These are phyloP conservation scores for Perca flavescens DNA, from an alignment of 2,113 vertebrate genomes.

Conservation along the genomic window DNA sequence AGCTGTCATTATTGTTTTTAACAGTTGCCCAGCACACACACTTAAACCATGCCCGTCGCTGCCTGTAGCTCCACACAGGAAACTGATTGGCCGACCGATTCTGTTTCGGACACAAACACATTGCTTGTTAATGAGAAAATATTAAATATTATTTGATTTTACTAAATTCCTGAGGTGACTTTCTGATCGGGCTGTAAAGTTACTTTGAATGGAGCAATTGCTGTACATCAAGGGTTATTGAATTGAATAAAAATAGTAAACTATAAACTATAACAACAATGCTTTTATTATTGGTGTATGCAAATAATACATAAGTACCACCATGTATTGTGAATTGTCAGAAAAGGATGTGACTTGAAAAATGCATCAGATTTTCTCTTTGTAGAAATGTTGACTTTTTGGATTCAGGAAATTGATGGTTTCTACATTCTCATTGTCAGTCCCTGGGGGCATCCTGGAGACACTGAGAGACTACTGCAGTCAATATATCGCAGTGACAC, in stretches of 20 bases:
- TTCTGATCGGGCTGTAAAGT: not conserved
- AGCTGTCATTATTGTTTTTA: too few relatives aligned
- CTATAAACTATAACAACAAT: not conserved
- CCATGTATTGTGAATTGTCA: not conserved
- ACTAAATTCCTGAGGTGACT: not conserved
- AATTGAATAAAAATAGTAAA: not conserved
- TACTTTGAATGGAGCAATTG: not conserved
- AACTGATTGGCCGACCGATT: too few relatives aligned
- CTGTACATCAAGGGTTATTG: not conserved
- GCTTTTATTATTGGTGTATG: not conserved
- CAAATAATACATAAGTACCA: not conserved
- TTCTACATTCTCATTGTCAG: not conserved
- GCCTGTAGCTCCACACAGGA: too few relatives aligned
- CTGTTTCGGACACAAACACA: too few relatives aligned
- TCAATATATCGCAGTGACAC: conserved; percentile 52
- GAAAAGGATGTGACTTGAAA: conserved; percentile 11
- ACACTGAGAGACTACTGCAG: conserved; percentile 28
- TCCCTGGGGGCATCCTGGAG: conserved; percentile 16
- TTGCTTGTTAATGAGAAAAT: not conserved
- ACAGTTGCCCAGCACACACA: too few relatives aligned
- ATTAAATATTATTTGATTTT: not conserved
- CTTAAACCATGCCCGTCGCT: too few relatives aligned
- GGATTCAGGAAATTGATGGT: conserved; percentile 28
- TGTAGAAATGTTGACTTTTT: conserved; percentile 19
- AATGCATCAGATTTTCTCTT: not conserved